Base-by-base conservation (phyloP, 2,888 invertebrate species). In the Pterostichus madidus region DNA sequence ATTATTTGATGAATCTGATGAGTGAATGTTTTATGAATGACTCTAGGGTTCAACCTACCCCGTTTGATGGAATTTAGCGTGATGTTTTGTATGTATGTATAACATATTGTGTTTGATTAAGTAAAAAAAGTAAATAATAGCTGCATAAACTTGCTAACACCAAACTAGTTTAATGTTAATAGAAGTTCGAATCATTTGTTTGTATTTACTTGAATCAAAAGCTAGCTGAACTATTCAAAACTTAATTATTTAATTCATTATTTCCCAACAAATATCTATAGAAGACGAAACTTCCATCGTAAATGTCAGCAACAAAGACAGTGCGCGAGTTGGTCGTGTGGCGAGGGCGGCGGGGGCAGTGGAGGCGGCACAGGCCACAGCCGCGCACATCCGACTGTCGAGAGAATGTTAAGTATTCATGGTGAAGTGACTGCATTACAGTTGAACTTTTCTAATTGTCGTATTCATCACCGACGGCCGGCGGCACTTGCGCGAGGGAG, bases 381-480 rank as follows among this genome's bases (percentile, higher is more conserved):
- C 32, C 49, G 49, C 52, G 75, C 75, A 75, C 35, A 75, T 75
- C 75, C 75, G 53, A 56, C 73, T 73, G 73, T 81, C 81, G 82
- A 61, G 71, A 71, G 82, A 75, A 82, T 83, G 83, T 83, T 83
- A 83, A 83, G 83, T 83, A 83, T 77, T 77, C 83, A 77, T 83
- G 68, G 52, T 68, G 83, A 83, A 68, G 64, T 85, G 85, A 86
- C 85, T 86, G 85, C 86, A 86, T 86, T 86, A 86, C 86, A 85
- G 86, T 86, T 86, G 85, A 86, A 86, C 87, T 87, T 87, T 85
- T 85, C 85, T 86, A 87, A 87, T 87, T 86, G 87, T 86, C 86
- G 84, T 85, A 85, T 86, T 86, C 85, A 85, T 86, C 86, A 86
- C 86, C 78, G 81, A 24, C 56, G 76, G 71, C 83, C 77, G 49